A percentile compares a stretch with the other conserved stretches of the same genome.
phyloP scores from a whole-genome alignment of 2,797 vertebrate genomes.

The Anguilla obscura region DNA sequence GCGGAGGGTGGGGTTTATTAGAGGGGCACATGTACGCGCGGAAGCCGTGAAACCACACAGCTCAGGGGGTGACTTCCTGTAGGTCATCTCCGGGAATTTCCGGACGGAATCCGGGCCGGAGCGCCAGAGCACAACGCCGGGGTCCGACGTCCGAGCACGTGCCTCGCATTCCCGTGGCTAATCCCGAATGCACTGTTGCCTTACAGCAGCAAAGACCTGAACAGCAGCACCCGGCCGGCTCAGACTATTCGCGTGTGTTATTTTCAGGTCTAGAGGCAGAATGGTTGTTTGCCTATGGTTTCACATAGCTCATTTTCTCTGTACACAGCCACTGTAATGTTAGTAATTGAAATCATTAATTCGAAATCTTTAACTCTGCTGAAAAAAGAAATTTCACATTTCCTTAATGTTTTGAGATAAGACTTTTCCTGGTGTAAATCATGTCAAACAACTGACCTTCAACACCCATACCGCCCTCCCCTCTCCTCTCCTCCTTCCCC shows the following conservation, averaged over 20 bases:
- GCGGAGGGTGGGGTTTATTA: background rate
- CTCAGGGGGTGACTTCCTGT: constrained; percentile 17
- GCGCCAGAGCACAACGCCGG: background rate
- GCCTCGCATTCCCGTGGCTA: background rate
- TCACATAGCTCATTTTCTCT: background rate
- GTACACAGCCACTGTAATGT: background rate
- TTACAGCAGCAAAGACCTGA: background rate
- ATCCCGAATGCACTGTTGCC: background rate
- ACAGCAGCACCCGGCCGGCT: background rate
- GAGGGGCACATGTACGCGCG: background rate
- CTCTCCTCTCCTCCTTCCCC: no score
- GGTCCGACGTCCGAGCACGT: background rate
- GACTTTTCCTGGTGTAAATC: background rate
- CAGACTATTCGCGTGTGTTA: background rate
- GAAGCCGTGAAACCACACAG: background rate
- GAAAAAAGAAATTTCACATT: background rate
- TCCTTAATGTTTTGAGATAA: background rate
- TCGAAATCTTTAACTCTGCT: background rate
- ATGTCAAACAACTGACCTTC: background rate
- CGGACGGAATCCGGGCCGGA: background rate
- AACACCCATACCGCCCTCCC: background rate
- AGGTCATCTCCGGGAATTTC: constrained; percentile 12
- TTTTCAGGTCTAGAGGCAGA: background rate
- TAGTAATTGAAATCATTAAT: background rate
- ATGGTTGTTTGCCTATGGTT: background rate